These are phyloP conservation scores for Hyphantria cunea DNA, from an alignment of 1,140 invertebrate genomes.

Conservation along the genomic window DNA sequence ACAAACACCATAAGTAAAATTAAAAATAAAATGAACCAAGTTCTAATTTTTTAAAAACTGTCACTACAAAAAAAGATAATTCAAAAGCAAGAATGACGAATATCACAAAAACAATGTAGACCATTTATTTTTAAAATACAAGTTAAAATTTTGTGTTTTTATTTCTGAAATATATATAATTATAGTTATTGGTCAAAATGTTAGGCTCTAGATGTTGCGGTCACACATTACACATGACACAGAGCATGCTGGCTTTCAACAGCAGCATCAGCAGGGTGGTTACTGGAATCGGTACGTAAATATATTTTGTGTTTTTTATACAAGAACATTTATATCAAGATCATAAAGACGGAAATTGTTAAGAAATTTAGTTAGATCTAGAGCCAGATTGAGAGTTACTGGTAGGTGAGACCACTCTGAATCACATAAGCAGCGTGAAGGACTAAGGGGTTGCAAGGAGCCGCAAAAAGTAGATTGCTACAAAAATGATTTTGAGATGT, in stretches of 20 bases:
- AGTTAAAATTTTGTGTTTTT: constrained; percentile 13
- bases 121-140: constrained; percentile 20
- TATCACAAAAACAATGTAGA: constrained; percentile 37
- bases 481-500: too few species aligned
- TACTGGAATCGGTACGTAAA: neutral
- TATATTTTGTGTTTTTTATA: too few species aligned
- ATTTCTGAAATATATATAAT: constrained; percentile 3
- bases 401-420: too few species aligned
- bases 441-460: too few species aligned
- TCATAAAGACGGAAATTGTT: too few species aligned
- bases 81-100: constrained; percentile 22
- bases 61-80: constrained; percentile 33
- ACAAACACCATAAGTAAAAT: too few species aligned
- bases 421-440: too few species aligned
- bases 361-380: too few species aligned
- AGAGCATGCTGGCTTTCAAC: neutral
- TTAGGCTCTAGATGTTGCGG: constrained; percentile 5
- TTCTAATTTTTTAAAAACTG: constrained; percentile 41
- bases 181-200: constrained; percentile 9
- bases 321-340: too few species aligned
- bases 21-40: neutral
- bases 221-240: neutral
- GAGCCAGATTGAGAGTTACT: too few species aligned
- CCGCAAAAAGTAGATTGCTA: too few species aligned
- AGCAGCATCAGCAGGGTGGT: neutral